Evolutionary conservation across 2,797 vertebrate genomes (phyloP).

Genomic region (Leuciscus waleckii): DNA sequence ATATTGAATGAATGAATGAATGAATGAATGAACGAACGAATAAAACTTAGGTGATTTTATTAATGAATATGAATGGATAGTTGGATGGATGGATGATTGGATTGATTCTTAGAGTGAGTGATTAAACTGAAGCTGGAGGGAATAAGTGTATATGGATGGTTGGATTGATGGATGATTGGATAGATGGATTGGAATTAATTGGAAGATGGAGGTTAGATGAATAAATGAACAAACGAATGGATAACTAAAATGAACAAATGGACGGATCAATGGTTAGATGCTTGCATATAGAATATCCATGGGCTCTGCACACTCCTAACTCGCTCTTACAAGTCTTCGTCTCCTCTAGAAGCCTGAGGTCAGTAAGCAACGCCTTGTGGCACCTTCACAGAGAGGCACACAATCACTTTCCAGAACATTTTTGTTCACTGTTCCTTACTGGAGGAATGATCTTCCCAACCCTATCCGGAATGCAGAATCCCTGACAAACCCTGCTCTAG

Average conservation of each 20-base stretch:
- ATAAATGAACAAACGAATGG: neutral
- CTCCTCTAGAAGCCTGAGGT: neutral
- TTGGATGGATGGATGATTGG: neutral
- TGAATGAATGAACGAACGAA: neutral
- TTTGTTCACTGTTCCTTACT: neutral
- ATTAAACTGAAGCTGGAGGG: neutral
- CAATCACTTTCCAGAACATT: neutral
- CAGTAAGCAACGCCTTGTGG: too few species aligned
- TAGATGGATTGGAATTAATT: neutral
- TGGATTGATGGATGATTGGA: neutral
- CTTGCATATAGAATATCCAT: neutral
- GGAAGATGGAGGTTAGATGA: neutral
- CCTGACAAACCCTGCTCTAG: neutral
- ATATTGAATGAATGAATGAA: neutral
- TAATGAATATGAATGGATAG: neutral
- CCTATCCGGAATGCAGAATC: neutral
- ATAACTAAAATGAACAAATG: neutral
- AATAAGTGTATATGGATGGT: neutral
- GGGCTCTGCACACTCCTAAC: neutral
- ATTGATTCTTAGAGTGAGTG: neutral
- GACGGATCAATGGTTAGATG: neutral
- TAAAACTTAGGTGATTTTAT: neutral
- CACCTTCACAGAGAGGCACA: neutral
- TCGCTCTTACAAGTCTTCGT: neutral
- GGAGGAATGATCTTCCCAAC: neutral